Conservation (phyloP, 2,797 vertebrate species). For the Schizopygopsis malacanthus region DNA sequence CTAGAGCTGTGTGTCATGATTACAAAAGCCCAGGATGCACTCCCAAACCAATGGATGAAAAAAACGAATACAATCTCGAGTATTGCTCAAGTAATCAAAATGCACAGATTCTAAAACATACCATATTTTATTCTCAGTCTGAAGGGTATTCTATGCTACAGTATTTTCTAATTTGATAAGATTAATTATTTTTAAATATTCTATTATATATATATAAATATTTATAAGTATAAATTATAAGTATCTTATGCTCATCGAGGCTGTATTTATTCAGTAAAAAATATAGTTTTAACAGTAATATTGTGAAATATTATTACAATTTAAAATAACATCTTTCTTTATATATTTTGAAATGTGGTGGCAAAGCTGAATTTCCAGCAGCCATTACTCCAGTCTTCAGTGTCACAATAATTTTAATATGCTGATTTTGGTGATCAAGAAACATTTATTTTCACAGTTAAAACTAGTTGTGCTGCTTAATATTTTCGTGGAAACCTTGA, state of each 20-base stretch:
- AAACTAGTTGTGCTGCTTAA: background rate
- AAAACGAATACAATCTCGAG: background rate
- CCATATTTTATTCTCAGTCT: background rate
- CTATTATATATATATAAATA: too few relatives aligned
- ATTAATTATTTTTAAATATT: too few relatives aligned
- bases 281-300: too few relatives aligned
- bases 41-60: constrained; percentile 26
- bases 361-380: background rate
- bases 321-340: background rate
- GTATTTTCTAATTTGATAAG: too few relatives aligned
- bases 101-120: background rate
- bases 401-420: background rate
- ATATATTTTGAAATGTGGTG: background rate
- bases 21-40: constrained; percentile 19
- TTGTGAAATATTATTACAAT: background rate
- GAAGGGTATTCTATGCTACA: background rate
- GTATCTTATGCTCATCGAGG: background rate
- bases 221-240: too few relatives aligned
- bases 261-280: background rate
- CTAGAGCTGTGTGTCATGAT: constrained; percentile 37
- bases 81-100: constrained; percentile 18
- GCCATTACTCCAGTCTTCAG: background rate
- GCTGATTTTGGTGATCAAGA: background rate
- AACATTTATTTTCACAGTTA: background rate
- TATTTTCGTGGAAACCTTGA: background rate